These are phyloP conservation scores for Thamnaconus septentrionalis DNA, from an alignment of 2,113 vertebrate genomes.

Conservation along the genomic window DNA sequence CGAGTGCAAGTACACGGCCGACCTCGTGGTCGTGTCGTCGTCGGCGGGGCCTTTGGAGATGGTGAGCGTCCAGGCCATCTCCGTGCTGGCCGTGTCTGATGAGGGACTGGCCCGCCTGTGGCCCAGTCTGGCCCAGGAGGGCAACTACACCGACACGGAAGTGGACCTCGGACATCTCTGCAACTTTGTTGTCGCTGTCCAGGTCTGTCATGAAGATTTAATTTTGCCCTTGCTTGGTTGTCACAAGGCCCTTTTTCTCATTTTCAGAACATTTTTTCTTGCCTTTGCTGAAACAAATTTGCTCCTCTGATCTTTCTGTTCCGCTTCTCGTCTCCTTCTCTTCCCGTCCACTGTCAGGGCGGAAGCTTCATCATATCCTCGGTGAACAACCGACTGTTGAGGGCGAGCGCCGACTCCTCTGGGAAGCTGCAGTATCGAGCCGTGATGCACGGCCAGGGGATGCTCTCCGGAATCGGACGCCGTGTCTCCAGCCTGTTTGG, in stretches of 20 bases:
- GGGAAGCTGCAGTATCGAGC: conserved; percentile 84
- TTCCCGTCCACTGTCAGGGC: conserved; percentile 70
- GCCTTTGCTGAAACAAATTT: not conserved
- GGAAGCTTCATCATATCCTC: conserved; percentile 89
- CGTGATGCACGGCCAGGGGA: conserved; percentile 86
- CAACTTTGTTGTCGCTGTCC: conserved; percentile 85
- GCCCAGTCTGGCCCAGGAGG: conserved; percentile 86
- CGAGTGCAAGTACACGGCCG: conserved; percentile 79
- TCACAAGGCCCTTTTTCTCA: not conserved
- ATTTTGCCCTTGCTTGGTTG: not conserved
- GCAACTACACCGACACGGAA: conserved; percentile 78
- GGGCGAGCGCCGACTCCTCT: conserved; percentile 77
- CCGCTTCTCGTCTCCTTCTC: too few relatives aligned
- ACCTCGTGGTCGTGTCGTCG: conserved; percentile 84
- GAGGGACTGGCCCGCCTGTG: conserved; percentile 88
- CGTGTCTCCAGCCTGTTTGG: conserved; percentile 92
- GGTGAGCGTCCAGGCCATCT: conserved; percentile 78
- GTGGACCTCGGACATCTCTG: conserved; percentile 83
- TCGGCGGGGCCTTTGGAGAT: conserved; percentile 70
- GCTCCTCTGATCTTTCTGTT: too few relatives aligned
- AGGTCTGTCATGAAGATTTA: conserved; percentile 67
- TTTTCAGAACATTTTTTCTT: not conserved
- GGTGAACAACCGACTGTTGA: conserved; percentile 78
- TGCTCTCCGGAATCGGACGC: conserved; percentile 93
- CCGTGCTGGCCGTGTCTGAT: conserved; percentile 82